These are phyloP conservation scores for Ectropis crepuscularia DNA, from an alignment of 2,888 invertebrate genomes.

Conservation along the genomic window DNA sequence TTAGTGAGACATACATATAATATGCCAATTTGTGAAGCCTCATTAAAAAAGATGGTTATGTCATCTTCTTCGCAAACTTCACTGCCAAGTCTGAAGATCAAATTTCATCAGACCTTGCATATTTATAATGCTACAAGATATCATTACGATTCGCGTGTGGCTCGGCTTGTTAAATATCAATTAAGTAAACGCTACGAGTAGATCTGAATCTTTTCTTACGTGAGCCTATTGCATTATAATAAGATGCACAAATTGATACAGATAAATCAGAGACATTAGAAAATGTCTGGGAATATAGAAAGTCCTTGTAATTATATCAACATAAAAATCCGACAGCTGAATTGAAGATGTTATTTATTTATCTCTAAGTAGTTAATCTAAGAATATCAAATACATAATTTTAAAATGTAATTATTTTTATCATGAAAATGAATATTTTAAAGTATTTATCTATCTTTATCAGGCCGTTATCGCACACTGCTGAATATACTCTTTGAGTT, in stretches of 20 bases:
- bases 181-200: conserved; percentile 53
- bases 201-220: conserved; percentile 42
- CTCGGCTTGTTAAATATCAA: conserved; percentile 42
- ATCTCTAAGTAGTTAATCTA: too few relatives aligned
- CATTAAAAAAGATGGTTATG: too few relatives aligned
- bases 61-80: background rate
- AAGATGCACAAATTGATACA: background rate
- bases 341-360: too few relatives aligned
- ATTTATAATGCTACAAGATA: conserved; percentile 9
- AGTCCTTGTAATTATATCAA: background rate
- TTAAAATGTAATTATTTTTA: too few relatives aligned
- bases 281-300: background rate
- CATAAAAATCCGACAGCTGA: too few relatives aligned
- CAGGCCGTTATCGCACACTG: too few relatives aligned
- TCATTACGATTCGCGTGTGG: conserved; percentile 48
- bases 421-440: too few relatives aligned
- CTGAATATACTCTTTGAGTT: too few relatives aligned
- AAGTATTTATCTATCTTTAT: too few relatives aligned
- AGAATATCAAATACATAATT: too few relatives aligned
- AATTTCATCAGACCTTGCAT: conserved; percentile 1
- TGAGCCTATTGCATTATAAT: conserved; percentile 22
- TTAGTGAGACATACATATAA: too few relatives aligned
- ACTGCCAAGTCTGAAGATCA: background rate
- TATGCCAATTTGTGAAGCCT: too few relatives aligned
- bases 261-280: background rate